Conservation (phyloP, 30 jellyfish, hydroid and myxozoan genomes). For the Hydractinia echinata region DNA sequence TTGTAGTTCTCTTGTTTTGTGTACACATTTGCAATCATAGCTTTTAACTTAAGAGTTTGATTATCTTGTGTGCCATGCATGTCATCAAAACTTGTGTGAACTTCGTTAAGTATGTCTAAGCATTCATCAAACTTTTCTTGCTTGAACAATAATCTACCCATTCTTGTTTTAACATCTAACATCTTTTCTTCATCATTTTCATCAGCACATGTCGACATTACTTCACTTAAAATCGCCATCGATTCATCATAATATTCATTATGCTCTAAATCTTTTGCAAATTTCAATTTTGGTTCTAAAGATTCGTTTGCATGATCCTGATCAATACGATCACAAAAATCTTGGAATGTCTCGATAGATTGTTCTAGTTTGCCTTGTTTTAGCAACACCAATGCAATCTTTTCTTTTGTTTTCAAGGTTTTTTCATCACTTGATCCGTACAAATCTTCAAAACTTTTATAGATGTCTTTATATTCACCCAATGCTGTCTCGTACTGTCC, state of each 20-base stretch:
- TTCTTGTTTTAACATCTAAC: background rate
- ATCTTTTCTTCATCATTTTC: background rate
- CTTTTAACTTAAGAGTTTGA: background rate
- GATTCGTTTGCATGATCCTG: background rate
- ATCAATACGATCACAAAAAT: background rate
- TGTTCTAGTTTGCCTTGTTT: conserved; percentile 1
- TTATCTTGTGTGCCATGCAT: background rate
- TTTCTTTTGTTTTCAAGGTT: background rate
- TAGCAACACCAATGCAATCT: background rate
- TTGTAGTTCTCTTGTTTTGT: background rate
- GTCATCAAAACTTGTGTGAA: conserved; percentile 3
- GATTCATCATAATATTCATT: background rate
- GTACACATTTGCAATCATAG: conserved; percentile 16
- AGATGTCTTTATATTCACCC: background rate
- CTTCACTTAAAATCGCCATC: background rate
- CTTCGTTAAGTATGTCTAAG: conserved; percentile 13
- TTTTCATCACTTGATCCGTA: conserved; percentile 6
- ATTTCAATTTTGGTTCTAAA: background rate
- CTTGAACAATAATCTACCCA: conserved; percentile 13
- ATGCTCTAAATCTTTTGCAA: conserved; percentile 7
- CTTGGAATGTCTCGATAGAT: conserved; percentile 10
- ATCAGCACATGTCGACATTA: background rate
- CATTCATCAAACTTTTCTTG: conserved; percentile 4
- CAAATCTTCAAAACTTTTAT: conserved; percentile 7
- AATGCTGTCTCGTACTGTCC: conserved; percentile 12